Base-by-base conservation (phyloP, 2,113 vertebrate genomes). In the Callocephalon fimbriatum region DNA sequence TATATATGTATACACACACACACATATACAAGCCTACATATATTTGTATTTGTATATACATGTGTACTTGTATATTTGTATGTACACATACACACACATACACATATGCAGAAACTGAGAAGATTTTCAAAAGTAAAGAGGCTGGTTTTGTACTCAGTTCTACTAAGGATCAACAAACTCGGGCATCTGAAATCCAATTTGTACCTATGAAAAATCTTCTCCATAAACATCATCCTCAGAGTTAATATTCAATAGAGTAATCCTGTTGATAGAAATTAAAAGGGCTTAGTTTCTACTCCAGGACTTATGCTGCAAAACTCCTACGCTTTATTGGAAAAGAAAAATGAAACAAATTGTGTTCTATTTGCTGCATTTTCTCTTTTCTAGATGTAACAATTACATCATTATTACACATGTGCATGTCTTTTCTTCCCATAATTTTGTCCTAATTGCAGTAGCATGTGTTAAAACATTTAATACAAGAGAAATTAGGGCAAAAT, bases 1-100 rank as follows among this genome's bases (percentile, higher is more conserved):
- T 27, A 35, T 62, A 11, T 11, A 35, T 22, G 7, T 18, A 1
- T n/a, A 8, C 5, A 40, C 1, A 26, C 0, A 35, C 1, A 25
- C 2, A 76, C 1, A 32, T 1, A 13, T 3, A 22, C 32, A 58
- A 35, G 10, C 56, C 13, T 40, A 26, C 7, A 56, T 5, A 7
- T 1, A 58, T 58, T 58, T 56, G 32, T 21, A 21, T 56, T 56
- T n/a, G 20, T n/a, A 35, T 58, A 35, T 58, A 32, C 2, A 38
- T 12, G 23, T 2, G 7, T 6, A 23, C 32, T 10, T n/a, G 18
- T 23, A 50, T 6, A 31, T 48, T 44, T 65, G 1, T 29, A 14
- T 29, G 26, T 15, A 35, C 2, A n/a, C 5, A 22, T 8, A 19
- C 2, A 42, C 4, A 21, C 27, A 68, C 4, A 21, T 25, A 72